Percentiles rank a stretch among this genome's conserved stretches.
Conservation (phyloP, 2,888 invertebrate species). For the Dione juno region DNA sequence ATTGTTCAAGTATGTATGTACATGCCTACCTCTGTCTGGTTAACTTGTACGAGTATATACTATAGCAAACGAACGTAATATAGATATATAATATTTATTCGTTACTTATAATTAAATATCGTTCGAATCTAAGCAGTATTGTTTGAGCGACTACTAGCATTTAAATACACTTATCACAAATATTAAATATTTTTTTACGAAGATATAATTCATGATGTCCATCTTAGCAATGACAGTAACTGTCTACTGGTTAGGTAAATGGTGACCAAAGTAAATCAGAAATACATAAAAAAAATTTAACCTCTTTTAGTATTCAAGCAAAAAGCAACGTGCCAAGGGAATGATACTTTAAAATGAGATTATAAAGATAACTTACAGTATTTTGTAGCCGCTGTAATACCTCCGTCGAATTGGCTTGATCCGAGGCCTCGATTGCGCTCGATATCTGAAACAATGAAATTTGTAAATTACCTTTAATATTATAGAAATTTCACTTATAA, state of each 20-base stretch:
- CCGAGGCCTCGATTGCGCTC: constrained; percentile 70
- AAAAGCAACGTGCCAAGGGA: not conserved
- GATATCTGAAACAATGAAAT: constrained; percentile 77
- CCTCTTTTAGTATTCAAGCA: not conserved
- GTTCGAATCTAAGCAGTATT: no score
- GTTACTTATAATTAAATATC: not conserved
- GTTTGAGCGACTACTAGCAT: not conserved
- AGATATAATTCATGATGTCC: not conserved
- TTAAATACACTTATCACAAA: not conserved
- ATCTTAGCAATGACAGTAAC: not conserved
- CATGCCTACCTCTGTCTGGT: not conserved
- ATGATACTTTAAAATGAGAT: constrained; percentile 11
- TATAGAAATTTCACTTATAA: not conserved
- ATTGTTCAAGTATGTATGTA: not conserved
- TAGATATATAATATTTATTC: not conserved
- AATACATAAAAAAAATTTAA: not conserved
- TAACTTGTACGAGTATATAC: not conserved
- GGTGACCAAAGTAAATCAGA: not conserved
- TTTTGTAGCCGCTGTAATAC: constrained; percentile 69
- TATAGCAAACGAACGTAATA: not conserved
- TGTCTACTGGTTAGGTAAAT: no score
- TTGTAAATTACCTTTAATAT: constrained; percentile 13
- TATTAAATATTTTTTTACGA: not conserved
- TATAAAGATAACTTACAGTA: constrained; percentile 60
- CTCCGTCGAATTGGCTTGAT: constrained; percentile 71